phyloP scores from a whole-genome alignment of 2,113 vertebrate genomes.

The Oreocharis arfaki region DNA sequence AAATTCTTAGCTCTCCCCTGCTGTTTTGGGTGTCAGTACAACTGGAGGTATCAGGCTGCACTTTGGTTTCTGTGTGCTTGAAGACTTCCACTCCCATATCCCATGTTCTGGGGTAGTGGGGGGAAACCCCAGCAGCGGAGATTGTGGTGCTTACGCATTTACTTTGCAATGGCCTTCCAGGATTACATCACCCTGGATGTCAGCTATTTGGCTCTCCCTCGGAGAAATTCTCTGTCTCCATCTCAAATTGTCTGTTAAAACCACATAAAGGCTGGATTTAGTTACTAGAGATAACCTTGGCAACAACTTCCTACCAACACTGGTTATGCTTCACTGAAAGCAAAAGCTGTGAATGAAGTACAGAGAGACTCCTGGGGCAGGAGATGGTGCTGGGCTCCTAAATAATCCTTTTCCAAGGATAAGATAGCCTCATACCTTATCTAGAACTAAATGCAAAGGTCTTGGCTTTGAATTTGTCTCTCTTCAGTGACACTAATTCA shows the following conservation, averaged over 20 bases:
- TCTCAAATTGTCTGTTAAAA: conserved; percentile 37
- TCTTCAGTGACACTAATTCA: not conserved
- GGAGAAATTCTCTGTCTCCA: not conserved
- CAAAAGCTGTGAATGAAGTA: not conserved
- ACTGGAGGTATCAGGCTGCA: not conserved
- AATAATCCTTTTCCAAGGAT: not conserved
- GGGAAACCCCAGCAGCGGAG: not conserved
- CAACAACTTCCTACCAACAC: not conserved
- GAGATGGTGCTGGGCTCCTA: not conserved
- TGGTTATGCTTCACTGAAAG: not conserved
- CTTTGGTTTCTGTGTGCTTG: not conserved
- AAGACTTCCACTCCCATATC: not conserved
- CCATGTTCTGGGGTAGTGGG: rapidly evolving
- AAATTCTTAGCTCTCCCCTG: not conserved
- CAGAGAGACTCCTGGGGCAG: not conserved
- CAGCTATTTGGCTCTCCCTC: not conserved
- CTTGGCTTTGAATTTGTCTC: not conserved
- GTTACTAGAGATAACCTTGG: conserved; percentile 8
- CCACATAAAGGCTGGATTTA: not conserved
- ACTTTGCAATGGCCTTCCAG: not conserved
- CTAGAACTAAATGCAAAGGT: not conserved
- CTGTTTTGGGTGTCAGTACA: not conserved
- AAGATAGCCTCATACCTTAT: not conserved
- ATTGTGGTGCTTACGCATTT: rapidly evolving
- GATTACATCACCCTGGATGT: not conserved